Conservation (phyloP, 2,797 vertebrate species). For the Sebastiscus tertius region DNA sequence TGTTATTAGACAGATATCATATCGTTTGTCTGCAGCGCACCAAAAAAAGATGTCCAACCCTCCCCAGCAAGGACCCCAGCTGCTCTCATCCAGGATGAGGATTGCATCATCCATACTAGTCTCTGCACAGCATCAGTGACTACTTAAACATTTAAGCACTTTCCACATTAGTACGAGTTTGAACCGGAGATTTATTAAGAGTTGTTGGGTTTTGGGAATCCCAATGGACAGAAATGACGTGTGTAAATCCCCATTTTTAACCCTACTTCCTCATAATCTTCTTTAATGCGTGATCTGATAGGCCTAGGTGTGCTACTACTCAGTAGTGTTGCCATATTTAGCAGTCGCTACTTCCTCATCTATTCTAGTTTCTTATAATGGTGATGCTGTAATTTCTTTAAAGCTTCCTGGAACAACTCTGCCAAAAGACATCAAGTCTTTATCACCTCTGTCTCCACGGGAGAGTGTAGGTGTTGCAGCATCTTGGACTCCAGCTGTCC, state of each 20-base stretch:
- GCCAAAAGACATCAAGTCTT: neutral
- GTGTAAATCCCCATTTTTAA: neutral
- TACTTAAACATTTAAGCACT: neutral
- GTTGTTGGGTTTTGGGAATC: neutral
- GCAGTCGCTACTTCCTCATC: neutral
- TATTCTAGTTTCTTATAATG: neutral
- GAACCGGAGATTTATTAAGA: neutral
- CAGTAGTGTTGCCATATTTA: neutral
- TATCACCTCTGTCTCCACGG: neutral
- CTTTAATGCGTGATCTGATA: too few relatives aligned
- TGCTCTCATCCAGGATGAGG: constrained; percentile 26
- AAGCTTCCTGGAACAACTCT: neutral
- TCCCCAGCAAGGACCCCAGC: neutral
- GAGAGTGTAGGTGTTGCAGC: too few relatives aligned
- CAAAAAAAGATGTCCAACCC: constrained; percentile 4
- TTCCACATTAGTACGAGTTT: neutral
- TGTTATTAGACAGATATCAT: constrained; percentile 67
- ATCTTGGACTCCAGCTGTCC: neutral
- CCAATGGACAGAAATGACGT: neutral
- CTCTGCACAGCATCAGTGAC: neutral
- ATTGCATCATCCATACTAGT: constrained; percentile 67
- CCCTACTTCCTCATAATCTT: neutral
- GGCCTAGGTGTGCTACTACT: neutral
- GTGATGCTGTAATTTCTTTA: neutral
- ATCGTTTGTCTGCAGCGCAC: constrained; percentile 58